Conservation (phyloP, 2,797 vertebrate species). For the Poeciliopsis presidionis region DNA sequence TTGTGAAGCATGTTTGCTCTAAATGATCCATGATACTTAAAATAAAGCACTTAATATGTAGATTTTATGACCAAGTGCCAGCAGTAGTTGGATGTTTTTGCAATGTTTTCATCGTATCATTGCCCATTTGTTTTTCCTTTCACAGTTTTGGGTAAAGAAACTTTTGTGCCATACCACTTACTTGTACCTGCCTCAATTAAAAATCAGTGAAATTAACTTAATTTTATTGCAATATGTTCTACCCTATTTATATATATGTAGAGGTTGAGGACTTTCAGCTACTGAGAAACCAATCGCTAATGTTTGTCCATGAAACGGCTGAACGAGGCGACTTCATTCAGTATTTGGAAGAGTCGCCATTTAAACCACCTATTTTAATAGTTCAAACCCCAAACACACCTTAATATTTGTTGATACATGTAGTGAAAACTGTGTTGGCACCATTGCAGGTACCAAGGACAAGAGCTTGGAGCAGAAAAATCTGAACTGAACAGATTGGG, state of each 20-base stretch:
- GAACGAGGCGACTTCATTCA: too few relatives aligned
- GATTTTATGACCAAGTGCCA: neutral
- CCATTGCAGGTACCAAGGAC: neutral
- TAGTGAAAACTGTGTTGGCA: neutral
- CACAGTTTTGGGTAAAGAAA: neutral
- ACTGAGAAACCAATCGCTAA: too few relatives aligned
- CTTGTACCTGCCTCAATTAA: neutral
- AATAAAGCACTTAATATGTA: neutral
- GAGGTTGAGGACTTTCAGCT: too few relatives aligned
- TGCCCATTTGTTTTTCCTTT: neutral
- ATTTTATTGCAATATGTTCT: neutral
- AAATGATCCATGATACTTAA: neutral
- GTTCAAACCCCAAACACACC: neutral
- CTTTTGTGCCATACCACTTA: neutral
- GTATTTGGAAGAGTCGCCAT: too few relatives aligned
- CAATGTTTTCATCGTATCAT: neutral
- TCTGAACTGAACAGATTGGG: too few relatives aligned
- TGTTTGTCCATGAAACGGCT: too few relatives aligned
- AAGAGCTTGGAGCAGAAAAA: too few relatives aligned
- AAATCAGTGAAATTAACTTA: neutral
- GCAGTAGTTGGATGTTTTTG: neutral
- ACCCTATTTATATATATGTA: too few relatives aligned
- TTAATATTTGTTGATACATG: neutral
- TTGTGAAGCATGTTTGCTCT: neutral
- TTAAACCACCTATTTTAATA: neutral